These are phyloP conservation scores for Romanomermis culicivorax DNA, from an alignment of 2,888 invertebrate species.

Conservation along the genomic window DNA sequence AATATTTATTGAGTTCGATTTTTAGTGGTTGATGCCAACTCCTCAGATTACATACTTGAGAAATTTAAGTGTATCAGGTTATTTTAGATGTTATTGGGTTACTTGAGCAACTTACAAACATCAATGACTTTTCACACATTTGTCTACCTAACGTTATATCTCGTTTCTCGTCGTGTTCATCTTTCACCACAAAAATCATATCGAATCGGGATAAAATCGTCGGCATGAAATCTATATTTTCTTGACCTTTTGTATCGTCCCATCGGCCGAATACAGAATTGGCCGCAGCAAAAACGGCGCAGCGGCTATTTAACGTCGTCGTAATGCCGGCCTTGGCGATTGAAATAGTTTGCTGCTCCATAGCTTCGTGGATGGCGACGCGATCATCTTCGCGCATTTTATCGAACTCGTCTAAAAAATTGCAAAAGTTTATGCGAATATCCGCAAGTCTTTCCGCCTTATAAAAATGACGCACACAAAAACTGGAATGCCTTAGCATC, in stretches of 20 bases:
- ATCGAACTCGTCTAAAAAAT: slow-evolving; percentile 92
- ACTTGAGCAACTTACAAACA: no score
- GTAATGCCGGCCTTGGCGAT: slow-evolving; percentile 99
- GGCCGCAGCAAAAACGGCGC: slow-evolving; percentile 95
- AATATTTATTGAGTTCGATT: no score
- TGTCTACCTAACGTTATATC: slow-evolving; percentile 40
- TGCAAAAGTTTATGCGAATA: no score
- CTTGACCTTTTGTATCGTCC: slow-evolving; percentile 93
- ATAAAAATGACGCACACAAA: no score
- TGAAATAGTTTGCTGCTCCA: slow-evolving; percentile 99
- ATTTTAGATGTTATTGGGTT: no score
- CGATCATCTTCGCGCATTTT: slow-evolving; percentile 98
- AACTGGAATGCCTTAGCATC: no score
- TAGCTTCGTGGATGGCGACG: slow-evolving; percentile 97
- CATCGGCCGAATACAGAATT: slow-evolving; percentile 94
- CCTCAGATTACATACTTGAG: no score
- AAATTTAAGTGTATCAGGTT: no score
- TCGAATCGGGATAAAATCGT: slow-evolving; percentile 98
- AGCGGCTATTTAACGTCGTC: slow-evolving; percentile 88
- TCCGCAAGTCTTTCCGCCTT: no score
- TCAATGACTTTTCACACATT: no score
- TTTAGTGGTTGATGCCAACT: no score
- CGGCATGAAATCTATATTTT: slow-evolving; percentile 98
- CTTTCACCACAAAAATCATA: slow-evolving; percentile 98
- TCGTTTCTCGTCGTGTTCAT: slow-evolving; percentile 64